A percentile compares a stretch with the other conserved stretches of the same genome.
Conservation (phyloP, 2,113 vertebrate genomes). For the Chlorodrepanis virens region DNA sequence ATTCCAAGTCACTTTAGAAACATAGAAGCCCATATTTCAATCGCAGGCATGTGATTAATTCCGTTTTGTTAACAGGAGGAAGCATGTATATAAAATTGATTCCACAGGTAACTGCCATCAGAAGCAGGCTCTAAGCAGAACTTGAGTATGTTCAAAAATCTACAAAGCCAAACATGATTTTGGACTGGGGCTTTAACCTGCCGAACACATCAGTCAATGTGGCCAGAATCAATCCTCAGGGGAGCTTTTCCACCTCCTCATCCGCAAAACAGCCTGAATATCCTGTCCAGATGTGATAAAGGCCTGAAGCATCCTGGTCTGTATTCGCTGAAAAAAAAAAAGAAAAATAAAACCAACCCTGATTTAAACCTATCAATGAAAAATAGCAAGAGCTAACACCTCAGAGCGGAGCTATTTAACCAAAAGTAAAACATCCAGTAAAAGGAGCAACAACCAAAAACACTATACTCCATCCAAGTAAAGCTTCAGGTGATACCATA, state of each 20-base stretch:
- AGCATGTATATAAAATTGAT: neutral
- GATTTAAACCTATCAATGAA: neutral
- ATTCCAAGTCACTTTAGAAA: neutral
- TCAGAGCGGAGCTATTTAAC: neutral
- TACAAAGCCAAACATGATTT: neutral
- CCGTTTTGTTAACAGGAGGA: neutral
- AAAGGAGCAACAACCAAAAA: neutral
- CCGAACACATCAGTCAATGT: neutral
- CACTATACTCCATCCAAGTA: neutral
- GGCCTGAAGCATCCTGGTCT: neutral
- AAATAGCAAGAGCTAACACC: neutral
- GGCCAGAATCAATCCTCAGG: neutral
- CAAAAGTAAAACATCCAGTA: neutral
- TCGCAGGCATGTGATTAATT: neutral
- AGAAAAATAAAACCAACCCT: neutral
- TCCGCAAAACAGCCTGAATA: neutral
- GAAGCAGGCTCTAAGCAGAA: neutral
- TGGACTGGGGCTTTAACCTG: neutral
- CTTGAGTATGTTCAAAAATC: neutral
- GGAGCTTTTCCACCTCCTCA: neutral
- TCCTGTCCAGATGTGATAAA: neutral
- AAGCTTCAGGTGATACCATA: conserved; percentile 19
- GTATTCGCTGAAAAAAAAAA: neutral
- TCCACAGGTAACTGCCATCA: neutral
- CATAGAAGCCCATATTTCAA: neutral